phyloP scores from a whole-genome alignment of 2,113 vertebrate species.

The Ibidorhyncha struthersii region DNA sequence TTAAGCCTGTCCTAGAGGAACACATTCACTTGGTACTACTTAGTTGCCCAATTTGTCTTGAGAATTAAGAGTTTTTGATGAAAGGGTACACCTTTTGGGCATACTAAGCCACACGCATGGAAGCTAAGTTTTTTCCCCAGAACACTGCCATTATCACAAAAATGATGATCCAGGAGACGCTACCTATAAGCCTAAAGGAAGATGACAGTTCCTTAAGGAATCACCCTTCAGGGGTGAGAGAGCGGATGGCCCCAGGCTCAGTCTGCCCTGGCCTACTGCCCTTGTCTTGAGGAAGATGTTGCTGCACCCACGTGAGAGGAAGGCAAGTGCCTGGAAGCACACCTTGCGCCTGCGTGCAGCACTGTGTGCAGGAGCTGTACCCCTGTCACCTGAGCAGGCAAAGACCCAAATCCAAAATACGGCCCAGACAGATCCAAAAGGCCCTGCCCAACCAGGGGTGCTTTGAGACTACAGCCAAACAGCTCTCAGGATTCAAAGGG shows the following conservation, averaged over 20 bases:
- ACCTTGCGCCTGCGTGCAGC: fast-evolving
- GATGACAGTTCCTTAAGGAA: neutral
- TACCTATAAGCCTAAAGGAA: neutral
- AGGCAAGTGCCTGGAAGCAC: neutral
- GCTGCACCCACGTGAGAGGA: neutral
- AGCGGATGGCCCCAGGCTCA: neutral
- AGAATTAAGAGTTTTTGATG: neutral
- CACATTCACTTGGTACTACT: neutral
- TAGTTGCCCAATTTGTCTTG: neutral
- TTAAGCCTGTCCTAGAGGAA: neutral
- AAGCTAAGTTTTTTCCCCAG: fast-evolving
- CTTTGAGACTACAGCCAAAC: neutral
- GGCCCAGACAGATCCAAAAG: neutral
- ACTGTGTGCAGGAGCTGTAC: fast-evolving
- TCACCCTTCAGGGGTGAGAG: fast-evolving
- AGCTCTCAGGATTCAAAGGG: neutral
- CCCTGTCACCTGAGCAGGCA: too few relatives aligned
- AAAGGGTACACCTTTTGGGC: neutral
- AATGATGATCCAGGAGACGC: neutral
- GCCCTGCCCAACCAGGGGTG: fast-evolving
- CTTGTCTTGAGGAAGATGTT: neutral
- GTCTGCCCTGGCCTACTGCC: neutral
- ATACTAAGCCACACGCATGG: neutral
- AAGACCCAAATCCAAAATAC: neutral
- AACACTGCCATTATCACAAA: neutral